These are phyloP conservation scores for Pseudomugil tenellus DNA, from an alignment of 2,797 vertebrate genomes.

Conservation along the genomic window DNA sequence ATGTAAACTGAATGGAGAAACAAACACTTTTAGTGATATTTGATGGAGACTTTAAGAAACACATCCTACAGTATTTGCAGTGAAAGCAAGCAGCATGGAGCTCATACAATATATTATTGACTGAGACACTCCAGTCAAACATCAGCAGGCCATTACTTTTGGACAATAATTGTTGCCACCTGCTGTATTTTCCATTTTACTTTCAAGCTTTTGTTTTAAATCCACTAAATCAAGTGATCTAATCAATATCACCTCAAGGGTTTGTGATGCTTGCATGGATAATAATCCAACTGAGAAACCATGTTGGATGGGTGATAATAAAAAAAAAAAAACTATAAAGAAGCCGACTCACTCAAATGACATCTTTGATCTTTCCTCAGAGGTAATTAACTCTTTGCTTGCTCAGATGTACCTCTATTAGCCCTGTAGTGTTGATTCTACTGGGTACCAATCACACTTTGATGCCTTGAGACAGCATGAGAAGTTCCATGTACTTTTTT, in stretches of 20 bases:
- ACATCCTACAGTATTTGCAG: constrained; percentile 20
- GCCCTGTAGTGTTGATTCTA: constrained; percentile 30
- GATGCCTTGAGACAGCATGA: no score
- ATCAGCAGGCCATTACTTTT: constrained; percentile 53
- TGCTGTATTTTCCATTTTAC: constrained; percentile 50
- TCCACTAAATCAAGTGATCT: constrained; percentile 47
- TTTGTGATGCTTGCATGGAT: constrained; percentile 53
- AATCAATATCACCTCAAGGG: constrained; percentile 79
- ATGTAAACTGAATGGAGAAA: not conserved
- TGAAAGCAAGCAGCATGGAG: constrained; percentile 31
- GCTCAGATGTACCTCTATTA: constrained; percentile 51
- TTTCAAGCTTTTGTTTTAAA: constrained; percentile 43
- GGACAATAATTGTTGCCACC: constrained; percentile 57
- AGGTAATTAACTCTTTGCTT: constrained; percentile 60
- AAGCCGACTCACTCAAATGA: constrained; percentile 46
- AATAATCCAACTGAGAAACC: constrained; percentile 40
- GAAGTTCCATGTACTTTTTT: no score
- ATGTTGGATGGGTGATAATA: constrained; percentile 63
- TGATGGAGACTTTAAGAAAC: constrained; percentile 18
- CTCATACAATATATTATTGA: constrained; percentile 56
- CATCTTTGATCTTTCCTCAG: constrained; percentile 51
- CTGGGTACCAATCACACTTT: constrained; percentile 2
- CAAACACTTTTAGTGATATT: constrained; percentile 18
- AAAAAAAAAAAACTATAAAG: constrained; percentile 60
- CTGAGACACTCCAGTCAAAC: constrained; percentile 50